Percentiles rank a stretch among this genome's conserved stretches.
Conservation (phyloP, 2,888 invertebrate species). For the Galerucella nymphaeae region DNA sequence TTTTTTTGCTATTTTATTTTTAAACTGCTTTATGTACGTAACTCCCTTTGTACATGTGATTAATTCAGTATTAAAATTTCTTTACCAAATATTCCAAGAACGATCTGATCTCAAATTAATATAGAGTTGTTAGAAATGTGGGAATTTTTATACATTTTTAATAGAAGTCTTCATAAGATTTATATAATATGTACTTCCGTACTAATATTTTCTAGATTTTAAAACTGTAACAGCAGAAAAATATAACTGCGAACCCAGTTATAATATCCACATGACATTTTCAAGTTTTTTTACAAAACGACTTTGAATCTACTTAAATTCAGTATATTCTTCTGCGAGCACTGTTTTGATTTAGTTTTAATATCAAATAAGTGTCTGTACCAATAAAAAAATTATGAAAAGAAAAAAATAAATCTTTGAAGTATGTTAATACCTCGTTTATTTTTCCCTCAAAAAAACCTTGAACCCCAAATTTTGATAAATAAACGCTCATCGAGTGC, state of each 20-base stretch:
- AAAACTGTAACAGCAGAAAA: conserved; percentile 14
- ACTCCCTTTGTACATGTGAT: conserved; percentile 28
- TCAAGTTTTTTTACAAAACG: conserved; percentile 11
- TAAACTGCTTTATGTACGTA: conserved; percentile 10
- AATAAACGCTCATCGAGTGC: too few species aligned
- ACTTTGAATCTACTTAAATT: conserved; percentile 7
- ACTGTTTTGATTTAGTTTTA: conserved; percentile 29
- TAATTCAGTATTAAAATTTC: conserved; percentile 40
- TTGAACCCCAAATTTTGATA: background rate
- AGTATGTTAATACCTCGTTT: conserved; percentile 28
- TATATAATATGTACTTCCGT: conserved; percentile 27
- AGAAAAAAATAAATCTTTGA: conserved; percentile 34
- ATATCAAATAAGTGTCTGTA: conserved; percentile 32
- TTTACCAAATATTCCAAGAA: conserved; percentile 39
- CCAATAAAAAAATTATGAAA: conserved; percentile 27
- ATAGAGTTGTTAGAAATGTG: conserved; percentile 37
- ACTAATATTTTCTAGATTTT: conserved; percentile 34
- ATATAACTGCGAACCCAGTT: background rate
- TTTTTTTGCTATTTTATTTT: background rate
- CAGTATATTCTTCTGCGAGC: conserved; percentile 17
- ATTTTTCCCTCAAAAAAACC: conserved; percentile 5
- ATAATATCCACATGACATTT: conserved; percentile 15
- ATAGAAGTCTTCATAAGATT: conserved; percentile 36
- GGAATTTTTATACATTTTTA: conserved; percentile 42
- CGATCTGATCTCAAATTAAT: conserved; percentile 41